phyloP scores from a whole-genome alignment of 2,888 invertebrate genomes.

The Eupithecia tripunctaria region DNA sequence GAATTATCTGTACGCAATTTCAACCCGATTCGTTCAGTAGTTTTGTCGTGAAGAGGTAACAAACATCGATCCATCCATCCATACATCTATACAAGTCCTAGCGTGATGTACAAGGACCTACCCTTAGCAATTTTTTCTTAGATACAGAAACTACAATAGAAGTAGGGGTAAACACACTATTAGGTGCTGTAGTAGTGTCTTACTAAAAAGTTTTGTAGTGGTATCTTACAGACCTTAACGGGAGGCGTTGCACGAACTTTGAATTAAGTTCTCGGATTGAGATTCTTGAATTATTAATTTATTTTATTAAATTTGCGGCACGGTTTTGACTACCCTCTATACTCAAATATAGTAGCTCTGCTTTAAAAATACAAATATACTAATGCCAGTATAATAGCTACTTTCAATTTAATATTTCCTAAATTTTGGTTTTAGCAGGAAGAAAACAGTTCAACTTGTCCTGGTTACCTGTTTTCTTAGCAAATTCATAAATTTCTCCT shows the following conservation, averaged over 20 bases:
- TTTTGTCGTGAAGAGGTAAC: no score
- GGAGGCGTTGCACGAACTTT: not conserved
- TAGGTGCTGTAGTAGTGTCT: no score
- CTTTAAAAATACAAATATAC: not conserved
- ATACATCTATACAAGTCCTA: no score
- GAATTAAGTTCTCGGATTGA: not conserved
- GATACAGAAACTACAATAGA: no score
- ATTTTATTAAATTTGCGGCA: not conserved
- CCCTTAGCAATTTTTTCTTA: no score
- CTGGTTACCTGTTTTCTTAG: not conserved
- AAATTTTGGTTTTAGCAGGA: not conserved
- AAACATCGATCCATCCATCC: no score
- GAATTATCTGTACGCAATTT: no score
- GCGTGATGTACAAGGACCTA: no score
- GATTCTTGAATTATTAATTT: not conserved
- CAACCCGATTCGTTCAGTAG: no score
- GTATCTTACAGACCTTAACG: not conserved
- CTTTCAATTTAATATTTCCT: not conserved
- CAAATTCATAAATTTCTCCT: not conserved
- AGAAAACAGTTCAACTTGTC: not conserved
- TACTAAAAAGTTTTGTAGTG: no score
- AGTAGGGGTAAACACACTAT: no score
- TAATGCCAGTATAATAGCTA: not conserved
- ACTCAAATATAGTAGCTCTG: not conserved
- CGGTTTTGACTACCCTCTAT: not conserved